Evolutionary conservation across 2,888 invertebrate species (phyloP).

Genomic region (Standfussiana lucernea): DNA sequence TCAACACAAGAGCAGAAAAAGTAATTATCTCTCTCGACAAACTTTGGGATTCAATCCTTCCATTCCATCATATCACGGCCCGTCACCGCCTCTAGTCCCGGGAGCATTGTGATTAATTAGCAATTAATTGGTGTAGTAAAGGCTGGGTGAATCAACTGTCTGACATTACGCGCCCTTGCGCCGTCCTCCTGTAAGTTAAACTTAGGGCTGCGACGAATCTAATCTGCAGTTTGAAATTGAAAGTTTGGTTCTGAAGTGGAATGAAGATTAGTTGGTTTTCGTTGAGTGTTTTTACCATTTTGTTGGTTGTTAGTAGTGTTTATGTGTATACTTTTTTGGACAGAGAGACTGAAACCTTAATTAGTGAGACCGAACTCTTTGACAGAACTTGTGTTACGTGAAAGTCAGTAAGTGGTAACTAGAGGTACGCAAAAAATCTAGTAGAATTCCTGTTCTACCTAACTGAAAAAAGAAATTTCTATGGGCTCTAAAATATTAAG

Average conservation of each 20-base stretch:
- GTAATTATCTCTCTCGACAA: slow-evolving; percentile 32
- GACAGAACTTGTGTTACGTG: not conserved
- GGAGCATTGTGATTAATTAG: slow-evolving; percentile 74
- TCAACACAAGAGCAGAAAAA: slow-evolving; percentile 19
- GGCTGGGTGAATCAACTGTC: slow-evolving; percentile 83
- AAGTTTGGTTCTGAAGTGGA: not conserved
- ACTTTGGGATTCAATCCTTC: slow-evolving; percentile 42
- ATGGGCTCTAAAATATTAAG: not conserved
- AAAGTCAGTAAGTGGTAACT: not conserved
- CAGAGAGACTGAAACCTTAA: not conserved
- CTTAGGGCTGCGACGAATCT: slow-evolving; percentile 59
- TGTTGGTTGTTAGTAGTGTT: not conserved
- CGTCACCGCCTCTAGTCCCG: slow-evolving; percentile 56
- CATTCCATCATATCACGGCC: slow-evolving; percentile 37
- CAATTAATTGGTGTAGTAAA: slow-evolving; percentile 82
- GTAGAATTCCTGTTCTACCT: not conserved
- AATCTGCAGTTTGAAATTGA: slow-evolving; percentile 17
- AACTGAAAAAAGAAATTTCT: not conserved
- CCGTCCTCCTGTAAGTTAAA: slow-evolving; percentile 67
- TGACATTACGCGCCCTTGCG: slow-evolving; percentile 86
- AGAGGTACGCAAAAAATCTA: no score
- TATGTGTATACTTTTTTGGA: not conserved
- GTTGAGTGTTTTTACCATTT: slow-evolving; percentile 5
- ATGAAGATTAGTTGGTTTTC: not conserved
- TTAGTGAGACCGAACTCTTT: not conserved